These are phyloP conservation scores for Tarsius wallacei DNA, from an alignment of 2,797 vertebrate genomes.

Conservation along the genomic window DNA sequence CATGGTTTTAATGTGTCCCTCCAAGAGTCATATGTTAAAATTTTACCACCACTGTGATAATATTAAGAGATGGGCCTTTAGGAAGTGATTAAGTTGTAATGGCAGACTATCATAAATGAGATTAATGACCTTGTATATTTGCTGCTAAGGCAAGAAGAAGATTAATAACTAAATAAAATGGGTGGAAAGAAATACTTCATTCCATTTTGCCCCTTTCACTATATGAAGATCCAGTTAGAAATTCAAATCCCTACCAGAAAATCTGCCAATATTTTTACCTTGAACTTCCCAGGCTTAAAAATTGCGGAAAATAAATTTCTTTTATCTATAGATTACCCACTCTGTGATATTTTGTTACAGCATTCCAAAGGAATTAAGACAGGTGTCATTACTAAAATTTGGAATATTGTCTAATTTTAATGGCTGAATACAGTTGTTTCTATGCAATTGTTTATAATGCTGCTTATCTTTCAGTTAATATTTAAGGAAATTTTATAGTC, in stretches of 20 bases:
- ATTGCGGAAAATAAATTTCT: background rate
- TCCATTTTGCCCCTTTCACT: background rate
- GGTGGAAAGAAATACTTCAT: background rate
- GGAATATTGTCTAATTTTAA: background rate
- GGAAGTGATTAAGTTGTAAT: background rate
- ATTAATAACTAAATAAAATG: background rate
- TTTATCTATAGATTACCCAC: background rate
- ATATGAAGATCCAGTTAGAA: background rate
- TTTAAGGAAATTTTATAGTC: background rate
- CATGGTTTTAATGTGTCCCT: background rate
- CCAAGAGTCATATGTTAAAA: background rate
- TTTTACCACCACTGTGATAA: background rate
- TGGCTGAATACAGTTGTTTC: background rate
- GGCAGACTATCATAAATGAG: background rate
- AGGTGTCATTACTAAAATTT: background rate
- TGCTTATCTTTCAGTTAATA: background rate
- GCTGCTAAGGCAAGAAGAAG: background rate
- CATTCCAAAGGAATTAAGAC: background rate
- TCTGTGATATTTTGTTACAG: background rate
- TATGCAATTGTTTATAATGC: background rate
- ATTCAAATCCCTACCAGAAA: too few species aligned
- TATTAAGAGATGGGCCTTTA: background rate
- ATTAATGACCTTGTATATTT: background rate
- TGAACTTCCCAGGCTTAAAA: background rate
- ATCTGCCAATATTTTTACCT: background rate